A percentile compares a stretch with the other conserved stretches of the same genome.
These are phyloP conservation scores for Thalassophryne amazonica DNA, from an alignment of 2,797 vertebrate genomes.

Conservation along the genomic window DNA sequence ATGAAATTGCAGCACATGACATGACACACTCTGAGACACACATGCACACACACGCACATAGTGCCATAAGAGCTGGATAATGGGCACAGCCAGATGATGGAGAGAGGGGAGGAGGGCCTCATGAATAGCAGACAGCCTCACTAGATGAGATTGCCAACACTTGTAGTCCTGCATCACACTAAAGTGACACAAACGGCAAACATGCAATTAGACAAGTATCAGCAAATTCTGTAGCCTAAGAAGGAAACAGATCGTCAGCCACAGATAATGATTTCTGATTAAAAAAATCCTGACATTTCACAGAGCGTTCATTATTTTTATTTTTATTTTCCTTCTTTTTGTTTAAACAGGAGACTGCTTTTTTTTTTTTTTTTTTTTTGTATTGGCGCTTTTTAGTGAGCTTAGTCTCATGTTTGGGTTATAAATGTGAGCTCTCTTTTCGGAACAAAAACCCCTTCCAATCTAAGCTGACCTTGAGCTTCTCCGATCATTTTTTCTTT, in stretches of 20 bases:
- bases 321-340: not conserved
- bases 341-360: too few species aligned
- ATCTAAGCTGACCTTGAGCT: conserved; percentile 52
- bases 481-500: conserved; percentile 37
- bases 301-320: too few species aligned
- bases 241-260: too few species aligned
- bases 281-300: too few species aligned
- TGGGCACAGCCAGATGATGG: conserved; percentile 42
- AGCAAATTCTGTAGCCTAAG: not conserved
- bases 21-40: conserved; percentile 12
- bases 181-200: conserved; percentile 4
- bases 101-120: conserved; percentile 49
- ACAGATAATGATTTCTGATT: too few species aligned
- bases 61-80: conserved; percentile 54
- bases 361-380: too few species aligned
- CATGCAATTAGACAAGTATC: not conserved
- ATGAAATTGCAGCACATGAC: conserved; percentile 34
- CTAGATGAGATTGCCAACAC: conserved; percentile 46
- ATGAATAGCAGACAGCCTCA: conserved; percentile 48
- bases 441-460: not conserved
- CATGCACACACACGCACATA: conserved; percentile 10
- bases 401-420: conserved; percentile 1
- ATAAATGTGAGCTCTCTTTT: conserved; percentile 14
- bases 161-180: conserved; percentile 9
- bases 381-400: conserved; percentile 3